Percentiles rank a stretch among this genome's conserved stretches.
These are phyloP conservation scores for Suillia variegata DNA, from an alignment of 2,888 invertebrate species.

Conservation along the genomic window DNA sequence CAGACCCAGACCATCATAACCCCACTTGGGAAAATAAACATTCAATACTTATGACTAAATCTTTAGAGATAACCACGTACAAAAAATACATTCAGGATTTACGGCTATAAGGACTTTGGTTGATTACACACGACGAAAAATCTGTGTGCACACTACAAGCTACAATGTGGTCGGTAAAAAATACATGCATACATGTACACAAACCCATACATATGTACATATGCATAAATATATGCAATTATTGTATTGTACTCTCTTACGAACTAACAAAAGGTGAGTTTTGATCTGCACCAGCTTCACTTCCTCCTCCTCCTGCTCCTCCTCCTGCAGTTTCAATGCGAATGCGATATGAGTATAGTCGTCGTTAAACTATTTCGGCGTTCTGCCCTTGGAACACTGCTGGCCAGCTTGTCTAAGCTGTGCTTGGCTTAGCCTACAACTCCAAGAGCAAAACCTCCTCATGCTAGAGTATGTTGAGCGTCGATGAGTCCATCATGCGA, in stretches of 20 bases:
- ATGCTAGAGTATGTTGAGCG: conserved; percentile 61
- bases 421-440: conserved; percentile 42
- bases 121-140: conserved; percentile 33
- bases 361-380: conserved; percentile 21
- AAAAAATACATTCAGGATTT: conserved; percentile 18
- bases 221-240: too few species aligned
- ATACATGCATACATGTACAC: conserved; percentile 40
- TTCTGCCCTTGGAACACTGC: too few species aligned
- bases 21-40: too few species aligned
- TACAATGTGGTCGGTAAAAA: conserved; percentile 46
- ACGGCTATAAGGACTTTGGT: conserved; percentile 50
- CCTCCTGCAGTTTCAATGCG: neutral
- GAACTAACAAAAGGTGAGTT: neutral
- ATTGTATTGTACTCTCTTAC: neutral
- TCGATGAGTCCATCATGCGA: conserved; percentile 74
- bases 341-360: neutral
- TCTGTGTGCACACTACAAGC: conserved; percentile 36
- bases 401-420: too few species aligned
- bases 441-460: conserved; percentile 62
- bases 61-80: too few species aligned
- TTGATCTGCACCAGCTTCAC: conserved; percentile 13
- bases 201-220: too few species aligned
- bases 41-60: too few species aligned
- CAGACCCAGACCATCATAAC: too few species aligned
- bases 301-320: conserved; percentile 19